Evolutionary conservation across 2,113 vertebrate species (phyloP).

Genomic region (Muscicapa adusta): DNA sequence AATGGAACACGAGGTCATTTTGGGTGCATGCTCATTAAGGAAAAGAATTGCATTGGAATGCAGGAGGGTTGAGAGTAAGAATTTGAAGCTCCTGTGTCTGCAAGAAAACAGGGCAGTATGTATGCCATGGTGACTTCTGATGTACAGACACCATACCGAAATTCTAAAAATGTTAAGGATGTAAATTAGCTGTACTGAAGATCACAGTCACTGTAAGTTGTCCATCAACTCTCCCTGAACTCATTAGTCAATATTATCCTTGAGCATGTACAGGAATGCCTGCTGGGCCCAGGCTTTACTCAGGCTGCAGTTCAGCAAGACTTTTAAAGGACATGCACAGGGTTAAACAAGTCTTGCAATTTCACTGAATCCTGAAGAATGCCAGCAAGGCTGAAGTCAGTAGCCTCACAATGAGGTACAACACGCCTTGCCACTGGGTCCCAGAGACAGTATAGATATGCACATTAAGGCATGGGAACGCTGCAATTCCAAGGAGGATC

Average conservation of each 20-base stretch:
- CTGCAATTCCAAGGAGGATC: not conserved
- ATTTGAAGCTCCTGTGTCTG: not conserved
- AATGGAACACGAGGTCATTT: conserved; percentile 20
- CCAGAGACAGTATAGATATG: fast-evolving
- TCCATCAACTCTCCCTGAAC: not conserved
- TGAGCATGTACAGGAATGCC: not conserved
- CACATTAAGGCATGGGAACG: fast-evolving
- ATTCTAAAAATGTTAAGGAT: conserved; percentile 1
- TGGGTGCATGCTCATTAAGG: conserved; percentile 21
- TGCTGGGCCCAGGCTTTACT: not conserved
- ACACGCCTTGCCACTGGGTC: fast-evolving
- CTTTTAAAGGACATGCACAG: not conserved
- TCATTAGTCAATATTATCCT: not conserved
- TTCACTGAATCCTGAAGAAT: not conserved
- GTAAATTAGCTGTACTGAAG: not conserved
- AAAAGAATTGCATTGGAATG: conserved; percentile 40
- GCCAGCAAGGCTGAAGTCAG: not conserved
- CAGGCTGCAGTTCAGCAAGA: not conserved
- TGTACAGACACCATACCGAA: not conserved
- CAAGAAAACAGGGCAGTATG: not conserved
- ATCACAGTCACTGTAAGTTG: not conserved
- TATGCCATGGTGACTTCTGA: not conserved
- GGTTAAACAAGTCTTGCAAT: not conserved
- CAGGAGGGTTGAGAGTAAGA: conserved; percentile 7
- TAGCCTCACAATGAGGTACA: not conserved